Base-by-base conservation (phyloP, 2,888 invertebrate species). In the Antheraea assamensis region DNA sequence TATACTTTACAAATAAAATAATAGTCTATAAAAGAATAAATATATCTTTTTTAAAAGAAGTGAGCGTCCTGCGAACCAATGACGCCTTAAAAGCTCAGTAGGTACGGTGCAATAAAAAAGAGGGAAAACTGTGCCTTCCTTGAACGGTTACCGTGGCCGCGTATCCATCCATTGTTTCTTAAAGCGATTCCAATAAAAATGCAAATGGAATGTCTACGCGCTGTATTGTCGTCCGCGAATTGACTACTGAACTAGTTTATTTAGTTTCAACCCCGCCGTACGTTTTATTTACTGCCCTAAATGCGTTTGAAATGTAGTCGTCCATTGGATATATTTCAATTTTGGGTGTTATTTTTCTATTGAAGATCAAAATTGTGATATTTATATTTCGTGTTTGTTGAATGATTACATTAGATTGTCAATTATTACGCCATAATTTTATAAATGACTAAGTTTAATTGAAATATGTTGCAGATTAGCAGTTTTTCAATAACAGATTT, bases 141-240 rank as follows among this genome's bases (percentile, higher is more conserved):
- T 47, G 35, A 73, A 58, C 58, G 42, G 70, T 61, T 30, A 58
- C 73, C 27, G 70, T 70, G 35, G 21, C 73, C 21, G 70, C 49
- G 66, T 73, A 58, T 42, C 70, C 58, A 73, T 70, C 73, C 87
- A 88, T 89, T 92, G 91, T 90, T 90, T 90, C 90, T 90, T 90
- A 90, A 91, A 92, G 90, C 90, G 88, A 83, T 88, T 86, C 85
- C 91, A 91, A 93, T 92, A 92, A 92, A 93, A 92, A 93, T 93
- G 92, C 88, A 92, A 93, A 92, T 92, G 78, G 81, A 83, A 82
- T 83, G 85, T 87, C 88, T 87, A 87, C 87, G 85, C 87, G 84
- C 81, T 82, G 80, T 82, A 78, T 79, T 79, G 76, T 82, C 80
- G 80, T 83, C 84, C 85, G 83, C 84, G 83, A 89, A 88, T 87